A percentile compares a stretch with the other conserved stretches of the same genome.
Evolutionary conservation across 2,113 vertebrate genomes (phyloP).

Genomic region (Anas platyrhynchos): DNA sequence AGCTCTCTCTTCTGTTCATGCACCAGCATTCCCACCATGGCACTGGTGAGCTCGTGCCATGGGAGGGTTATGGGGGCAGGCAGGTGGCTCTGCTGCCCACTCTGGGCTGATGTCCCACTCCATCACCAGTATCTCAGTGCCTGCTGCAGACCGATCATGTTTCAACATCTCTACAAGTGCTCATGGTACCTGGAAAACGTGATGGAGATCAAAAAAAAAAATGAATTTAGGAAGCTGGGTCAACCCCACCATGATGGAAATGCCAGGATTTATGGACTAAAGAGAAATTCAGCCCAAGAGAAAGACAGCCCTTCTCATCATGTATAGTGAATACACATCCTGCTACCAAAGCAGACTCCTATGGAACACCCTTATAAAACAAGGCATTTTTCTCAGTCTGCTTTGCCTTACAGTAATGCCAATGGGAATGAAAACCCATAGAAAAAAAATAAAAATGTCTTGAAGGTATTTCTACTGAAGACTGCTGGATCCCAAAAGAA

Average conservation of each 20-base stretch:
- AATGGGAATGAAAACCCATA: conserved; percentile 1
- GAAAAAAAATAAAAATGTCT: conserved; percentile 11
- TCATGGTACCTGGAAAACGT: background rate
- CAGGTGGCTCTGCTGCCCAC: background rate
- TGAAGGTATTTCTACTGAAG: conserved; percentile 45
- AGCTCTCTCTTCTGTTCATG: background rate
- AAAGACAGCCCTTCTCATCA: conserved; percentile 3
- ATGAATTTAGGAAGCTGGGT: background rate
- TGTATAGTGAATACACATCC: background rate
- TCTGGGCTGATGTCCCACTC: background rate
- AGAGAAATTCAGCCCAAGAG: background rate
- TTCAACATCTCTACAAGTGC: background rate
- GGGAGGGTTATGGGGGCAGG: background rate
- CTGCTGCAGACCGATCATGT: background rate
- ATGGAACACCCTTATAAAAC: background rate
- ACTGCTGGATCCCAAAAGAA: conserved; percentile 2
- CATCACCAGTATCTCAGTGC: background rate
- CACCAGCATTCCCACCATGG: background rate
- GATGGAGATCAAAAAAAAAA: background rate
- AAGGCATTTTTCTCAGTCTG: background rate
- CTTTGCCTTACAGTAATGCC: background rate
- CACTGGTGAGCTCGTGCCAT: background rate
- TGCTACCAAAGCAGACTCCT: conserved; percentile 6
- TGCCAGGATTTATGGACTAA: background rate
- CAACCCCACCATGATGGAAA: background rate